These are phyloP conservation scores for Sorex araneus DNA, from an alignment of 2,113 vertebrate genomes.

Conservation along the genomic window DNA sequence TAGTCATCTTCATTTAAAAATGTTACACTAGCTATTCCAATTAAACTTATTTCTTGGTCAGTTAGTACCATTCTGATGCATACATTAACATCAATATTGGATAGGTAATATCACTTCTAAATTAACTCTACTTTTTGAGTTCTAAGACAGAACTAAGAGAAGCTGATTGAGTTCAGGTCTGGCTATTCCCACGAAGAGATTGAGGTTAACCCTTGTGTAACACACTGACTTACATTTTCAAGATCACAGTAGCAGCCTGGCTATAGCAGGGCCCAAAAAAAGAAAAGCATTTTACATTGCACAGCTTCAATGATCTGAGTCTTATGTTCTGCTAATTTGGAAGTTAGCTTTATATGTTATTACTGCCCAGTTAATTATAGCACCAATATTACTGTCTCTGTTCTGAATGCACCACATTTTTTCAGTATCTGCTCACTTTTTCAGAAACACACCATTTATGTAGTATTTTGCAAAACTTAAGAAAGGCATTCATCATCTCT, in stretches of 20 bases:
- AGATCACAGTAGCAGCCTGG: neutral
- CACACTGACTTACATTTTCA: neutral
- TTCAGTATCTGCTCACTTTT: neutral
- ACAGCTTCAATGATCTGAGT: neutral
- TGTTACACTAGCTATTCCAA: too few species aligned
- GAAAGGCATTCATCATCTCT: neutral
- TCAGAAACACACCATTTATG: neutral
- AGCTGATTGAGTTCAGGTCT: neutral
- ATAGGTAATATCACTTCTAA: too few species aligned
- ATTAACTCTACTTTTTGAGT: neutral
- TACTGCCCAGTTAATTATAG: neutral
- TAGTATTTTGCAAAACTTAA: neutral
- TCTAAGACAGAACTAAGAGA: neutral
- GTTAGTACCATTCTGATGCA: too few species aligned
- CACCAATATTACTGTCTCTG: neutral
- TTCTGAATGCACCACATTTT: neutral
- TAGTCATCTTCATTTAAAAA: too few species aligned
- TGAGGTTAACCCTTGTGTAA: neutral
- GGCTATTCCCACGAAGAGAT: neutral
- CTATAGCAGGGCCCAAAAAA: neutral
- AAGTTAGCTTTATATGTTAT: neutral
- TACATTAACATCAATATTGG: too few species aligned
- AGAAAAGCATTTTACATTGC: neutral
- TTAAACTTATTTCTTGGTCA: too few species aligned
- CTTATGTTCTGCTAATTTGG: neutral